Percentiles rank a stretch among this genome's conserved stretches.
phyloP scores from a whole-genome alignment of 1,140 invertebrate genomes.

The Drosophila sucinea region DNA sequence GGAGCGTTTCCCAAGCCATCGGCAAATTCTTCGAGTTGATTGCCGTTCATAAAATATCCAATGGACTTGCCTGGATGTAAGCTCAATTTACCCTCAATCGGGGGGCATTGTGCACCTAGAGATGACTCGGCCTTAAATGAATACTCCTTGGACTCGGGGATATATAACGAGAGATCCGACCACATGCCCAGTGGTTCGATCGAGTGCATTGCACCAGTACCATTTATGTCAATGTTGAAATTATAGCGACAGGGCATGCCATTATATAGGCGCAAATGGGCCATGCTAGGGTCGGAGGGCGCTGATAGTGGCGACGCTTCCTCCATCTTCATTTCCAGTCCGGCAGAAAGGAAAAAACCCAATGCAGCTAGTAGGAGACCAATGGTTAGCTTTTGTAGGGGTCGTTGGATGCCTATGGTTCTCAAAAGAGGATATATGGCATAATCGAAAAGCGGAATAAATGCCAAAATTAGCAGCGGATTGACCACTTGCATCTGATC shows the following conservation, averaged over 20 bases:
- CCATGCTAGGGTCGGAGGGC: slow-evolving; percentile 84
- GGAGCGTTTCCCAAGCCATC: slow-evolving; percentile 53
- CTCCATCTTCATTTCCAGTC: slow-evolving; percentile 92
- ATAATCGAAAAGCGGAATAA: slow-evolving; percentile 94
- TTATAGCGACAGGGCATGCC: slow-evolving; percentile 84
- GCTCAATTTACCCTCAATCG: slow-evolving; percentile 38
- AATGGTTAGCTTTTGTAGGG: slow-evolving; percentile 89
- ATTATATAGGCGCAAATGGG: slow-evolving; percentile 90
- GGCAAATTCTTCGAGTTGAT: slow-evolving; percentile 51
- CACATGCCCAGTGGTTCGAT: slow-evolving; percentile 63
- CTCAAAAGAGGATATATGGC: slow-evolving; percentile 87
- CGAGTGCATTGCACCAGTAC: neutral
- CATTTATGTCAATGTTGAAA: slow-evolving; percentile 32
- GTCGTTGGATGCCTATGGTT: slow-evolving; percentile 84
- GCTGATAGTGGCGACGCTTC: slow-evolving; percentile 85
- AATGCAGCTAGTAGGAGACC: slow-evolving; percentile 93
- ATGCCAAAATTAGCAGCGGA: slow-evolving; percentile 91
- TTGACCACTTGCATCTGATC: slow-evolving; percentile 96
- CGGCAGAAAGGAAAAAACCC: slow-evolving; percentile 94
- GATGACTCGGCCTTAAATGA: slow-evolving; percentile 32
- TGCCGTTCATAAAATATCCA: slow-evolving; percentile 79
- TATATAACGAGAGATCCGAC: slow-evolving; percentile 45
- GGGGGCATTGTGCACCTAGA: slow-evolving; percentile 35
- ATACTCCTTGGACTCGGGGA: slow-evolving; percentile 28
- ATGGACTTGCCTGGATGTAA: slow-evolving; percentile 77